Evolutionary conservation across 2,797 vertebrate genomes (phyloP).

Genomic region (Pangasius larnaudii): DNA sequence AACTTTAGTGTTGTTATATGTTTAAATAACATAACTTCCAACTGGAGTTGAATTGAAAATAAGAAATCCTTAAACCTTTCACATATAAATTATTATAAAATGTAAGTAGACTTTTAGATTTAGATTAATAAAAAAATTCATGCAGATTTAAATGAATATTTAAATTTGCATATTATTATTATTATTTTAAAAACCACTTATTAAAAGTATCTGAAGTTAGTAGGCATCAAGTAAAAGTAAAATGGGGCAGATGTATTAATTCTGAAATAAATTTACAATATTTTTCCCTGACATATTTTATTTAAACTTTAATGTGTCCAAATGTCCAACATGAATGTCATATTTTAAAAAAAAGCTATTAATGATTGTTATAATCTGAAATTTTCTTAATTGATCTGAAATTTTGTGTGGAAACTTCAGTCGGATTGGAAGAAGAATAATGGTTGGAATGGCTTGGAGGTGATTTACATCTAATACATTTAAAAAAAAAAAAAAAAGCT

Average conservation of each 20-base stretch:
- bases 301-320: background rate
- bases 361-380: background rate
- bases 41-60: background rate
- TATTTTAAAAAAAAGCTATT: too few relatives aligned
- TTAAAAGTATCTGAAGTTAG: background rate
- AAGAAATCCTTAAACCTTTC: background rate
- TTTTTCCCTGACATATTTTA: background rate
- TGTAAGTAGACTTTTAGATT: background rate
- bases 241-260: background rate
- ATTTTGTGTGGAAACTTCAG: background rate
- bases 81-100: background rate
- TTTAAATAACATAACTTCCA: background rate
- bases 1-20: background rate
- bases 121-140: background rate
- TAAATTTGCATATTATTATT: background rate
- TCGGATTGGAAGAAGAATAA: background rate
- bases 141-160: background rate
- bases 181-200: background rate
- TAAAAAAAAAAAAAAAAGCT: background rate
- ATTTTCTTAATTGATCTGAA: background rate
- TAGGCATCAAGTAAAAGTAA: background rate
- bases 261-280: background rate
- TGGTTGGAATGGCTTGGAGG: background rate
- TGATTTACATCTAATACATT: background rate
- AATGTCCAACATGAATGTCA: background rate